Base-by-base conservation (phyloP, 2,888 invertebrate species). In the Tenthredo mesomela region DNA sequence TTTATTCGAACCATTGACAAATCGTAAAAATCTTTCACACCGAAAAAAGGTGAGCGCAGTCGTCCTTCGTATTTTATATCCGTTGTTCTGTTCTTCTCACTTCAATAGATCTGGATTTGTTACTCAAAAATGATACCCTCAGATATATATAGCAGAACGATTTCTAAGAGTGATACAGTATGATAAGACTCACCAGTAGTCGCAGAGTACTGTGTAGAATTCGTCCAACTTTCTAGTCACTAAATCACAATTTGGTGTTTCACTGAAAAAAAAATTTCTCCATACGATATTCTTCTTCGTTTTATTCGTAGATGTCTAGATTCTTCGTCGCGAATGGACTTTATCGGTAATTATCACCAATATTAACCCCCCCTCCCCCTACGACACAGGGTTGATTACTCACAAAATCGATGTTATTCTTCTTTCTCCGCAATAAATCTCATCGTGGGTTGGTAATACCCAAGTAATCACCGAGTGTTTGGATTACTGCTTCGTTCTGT, bases 201-300 rank as follows among this genome's bases (percentile, higher is more conserved):
- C 3, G 58, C 10, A 61, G 12, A 61, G 37, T 61, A 61, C 15
- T 40, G 21, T 58, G n/a, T 1, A 18, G n/a, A 40, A 61, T 40
- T 80, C 80, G 25, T 37, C 61, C 18, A 80, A 61, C 21, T 61
- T 33, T 61, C 40, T 33, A 61, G 61, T 80, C 80, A 80, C 80
- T 61, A 61, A 58, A 37, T 80, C 29, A 80, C 80, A 61, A 61
- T 61, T 37, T 15, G 12, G 58, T 61, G 12, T 37, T 40, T 37
- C 80, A 80, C 80, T 80, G 0, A 61, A 40, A 80, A 37, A 37
- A 33, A 33, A 80, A 61, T 12, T 40, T 80, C 21, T 15, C 43
- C 61, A 61, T 33, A 61, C 54, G 18, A 40, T 80, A 21, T 61
- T 40, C 7, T 80, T 37, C 21, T 40, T 61, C 54, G 54, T 54